Conservation (phyloP, 2,888 invertebrate genomes). For the Sphaeridia pumilis region DNA sequence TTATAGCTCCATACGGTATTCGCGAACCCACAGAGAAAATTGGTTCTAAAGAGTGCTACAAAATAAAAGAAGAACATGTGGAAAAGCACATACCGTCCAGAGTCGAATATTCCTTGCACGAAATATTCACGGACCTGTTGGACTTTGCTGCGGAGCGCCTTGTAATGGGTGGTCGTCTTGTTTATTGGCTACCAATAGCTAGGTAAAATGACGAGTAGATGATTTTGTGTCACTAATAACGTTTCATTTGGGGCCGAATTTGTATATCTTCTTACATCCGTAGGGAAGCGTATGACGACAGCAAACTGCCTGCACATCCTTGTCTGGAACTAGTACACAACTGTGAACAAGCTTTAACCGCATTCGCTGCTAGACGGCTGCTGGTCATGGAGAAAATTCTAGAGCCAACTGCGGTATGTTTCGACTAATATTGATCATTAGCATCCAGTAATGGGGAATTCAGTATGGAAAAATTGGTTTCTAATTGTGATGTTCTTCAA, state of each 20-base stretch:
- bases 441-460: too few species aligned
- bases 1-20: conserved; percentile 90
- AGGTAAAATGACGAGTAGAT: conserved; percentile 53
- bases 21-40: conserved; percentile 83
- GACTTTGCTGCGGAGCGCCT: conserved; percentile 48
- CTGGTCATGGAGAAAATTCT: conserved; percentile 70
- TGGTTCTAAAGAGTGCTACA: conserved; percentile 49
- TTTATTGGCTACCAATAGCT: conserved; percentile 91
- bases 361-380: conserved; percentile 65
- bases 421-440: not conserved
- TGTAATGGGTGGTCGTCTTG: conserved; percentile 62
- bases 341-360: conserved; percentile 77
- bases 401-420: conserved; percentile 42
- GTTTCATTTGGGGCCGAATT: too few species aligned
- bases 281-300: conserved; percentile 61
- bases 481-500: not conserved
- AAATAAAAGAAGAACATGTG: conserved; percentile 53
- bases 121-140: conserved; percentile 73
- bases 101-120: conserved; percentile 67
- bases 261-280: too few species aligned
- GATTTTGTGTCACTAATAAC: not conserved
- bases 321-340: conserved; percentile 65
- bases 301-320: conserved; percentile 66
- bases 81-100: conserved; percentile 69
- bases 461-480: not conserved